Base-by-base conservation (phyloP, 1,140 invertebrate genomes). In the Linepithema humile region DNA sequence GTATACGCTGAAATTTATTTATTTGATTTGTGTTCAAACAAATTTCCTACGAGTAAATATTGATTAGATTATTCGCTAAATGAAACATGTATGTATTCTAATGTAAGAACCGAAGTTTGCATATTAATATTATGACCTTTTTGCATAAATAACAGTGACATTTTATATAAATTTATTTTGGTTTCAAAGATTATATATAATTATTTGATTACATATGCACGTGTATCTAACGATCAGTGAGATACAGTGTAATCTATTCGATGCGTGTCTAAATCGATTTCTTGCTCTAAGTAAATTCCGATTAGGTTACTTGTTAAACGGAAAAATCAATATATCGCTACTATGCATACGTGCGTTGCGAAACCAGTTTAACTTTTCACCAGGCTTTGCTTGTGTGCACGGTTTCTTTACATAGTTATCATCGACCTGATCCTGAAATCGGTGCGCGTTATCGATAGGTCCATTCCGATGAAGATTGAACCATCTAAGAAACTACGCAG, bases 401-500 rank as follows among this genome's bases (percentile, higher is more conserved):
- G n/a, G 29, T 55, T 55, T 10, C 35, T 67, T 78, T 55, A 40
- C 64, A 10, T 53, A 70, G 29, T 72, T 43, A 80, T 80, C 64
- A 40, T 67, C 64, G 74, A 67, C 45, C 48, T 35, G 48, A 55
- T 40, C 20, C 48, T 78, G 75, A 80, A 80, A 80, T 69, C 75
- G 64, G 70, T 80, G 70, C 48, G 64, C 64, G 64, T 38, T 80
- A 80, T 80, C 75, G 60, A 40, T 43, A 20, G n/a, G 26, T 55
- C 48, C 64, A 70, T 55, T 70, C 64, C 48, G 38, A 70, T 43
- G 48, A 57, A 35, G 38, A 40, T 55, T 48, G 23, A n/a, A 32
- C 35, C 55, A 55, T 80, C 75, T 17, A 55, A 43, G 35, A 40
- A 70, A 80, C 64, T 70, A 83, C 83, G 83, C 35, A 64, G 77